These are phyloP conservation scores for Toxonevra muliebris DNA, from an alignment of 2,888 invertebrate genomes.

Conservation along the genomic window DNA sequence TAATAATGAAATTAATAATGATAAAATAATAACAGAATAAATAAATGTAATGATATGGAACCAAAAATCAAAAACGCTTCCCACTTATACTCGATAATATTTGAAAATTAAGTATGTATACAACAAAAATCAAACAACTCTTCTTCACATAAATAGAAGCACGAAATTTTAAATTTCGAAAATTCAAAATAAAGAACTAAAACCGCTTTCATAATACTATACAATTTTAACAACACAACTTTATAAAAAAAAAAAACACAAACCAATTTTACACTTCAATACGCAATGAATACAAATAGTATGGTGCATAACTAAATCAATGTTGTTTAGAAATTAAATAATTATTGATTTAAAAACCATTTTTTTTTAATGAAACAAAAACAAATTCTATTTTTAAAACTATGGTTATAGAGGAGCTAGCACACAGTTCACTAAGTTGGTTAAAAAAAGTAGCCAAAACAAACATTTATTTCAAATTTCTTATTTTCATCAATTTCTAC, in stretches of 20 bases:
- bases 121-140: not conserved
- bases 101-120: slow-evolving; percentile 11
- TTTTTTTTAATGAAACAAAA: too few relatives aligned
- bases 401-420: too few relatives aligned
- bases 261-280: slow-evolving; percentile 21
- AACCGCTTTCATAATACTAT: slow-evolving; percentile 39
- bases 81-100: slow-evolving; percentile 59
- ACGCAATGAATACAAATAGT: too few relatives aligned
- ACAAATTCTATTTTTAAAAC: too few relatives aligned
- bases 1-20: slow-evolving; percentile 11
- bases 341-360: too few relatives aligned
- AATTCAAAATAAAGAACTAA: slow-evolving; percentile 26
- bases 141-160: slow-evolving; percentile 14
- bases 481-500: too few relatives aligned
- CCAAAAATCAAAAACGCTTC: slow-evolving; percentile 64
- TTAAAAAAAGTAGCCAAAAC: too few relatives aligned
- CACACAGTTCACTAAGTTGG: too few relatives aligned
- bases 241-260: slow-evolving; percentile 36
- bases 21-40: slow-evolving; percentile 31
- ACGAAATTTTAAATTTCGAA: slow-evolving; percentile 12
- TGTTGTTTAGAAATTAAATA: too few relatives aligned
- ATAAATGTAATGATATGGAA: slow-evolving; percentile 54
- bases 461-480: too few relatives aligned
- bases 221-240: slow-evolving; percentile 38
- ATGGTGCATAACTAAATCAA: too few relatives aligned